phyloP scores from a whole-genome alignment of 2,113 vertebrate genomes.

The Trematocara macrostoma region DNA sequence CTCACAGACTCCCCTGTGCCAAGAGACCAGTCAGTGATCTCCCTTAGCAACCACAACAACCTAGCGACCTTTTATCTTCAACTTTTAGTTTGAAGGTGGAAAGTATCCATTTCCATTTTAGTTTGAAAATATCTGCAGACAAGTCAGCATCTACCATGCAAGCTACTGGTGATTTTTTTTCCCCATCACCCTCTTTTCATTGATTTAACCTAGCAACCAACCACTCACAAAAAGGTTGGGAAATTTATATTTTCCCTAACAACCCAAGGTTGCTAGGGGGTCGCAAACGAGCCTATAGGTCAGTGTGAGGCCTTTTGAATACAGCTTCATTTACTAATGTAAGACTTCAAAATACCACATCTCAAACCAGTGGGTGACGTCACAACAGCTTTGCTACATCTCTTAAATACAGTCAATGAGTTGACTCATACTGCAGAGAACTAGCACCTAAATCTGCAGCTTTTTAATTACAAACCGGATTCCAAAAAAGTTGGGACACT shows the following conservation, averaged over 20 bases:
- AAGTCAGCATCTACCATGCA: background rate
- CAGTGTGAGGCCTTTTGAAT: background rate
- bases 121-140: background rate
- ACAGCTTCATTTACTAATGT: background rate
- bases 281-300: rapidly evolving
- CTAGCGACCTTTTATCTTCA: background rate
- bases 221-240: background rate
- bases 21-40: background rate
- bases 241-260: background rate
- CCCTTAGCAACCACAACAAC: background rate
- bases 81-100: background rate
- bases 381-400: background rate
- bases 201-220: background rate
- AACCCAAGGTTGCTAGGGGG: background rate
- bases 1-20: background rate
- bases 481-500: too few relatives aligned
- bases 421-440: background rate
- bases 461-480: background rate
- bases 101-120: background rate
- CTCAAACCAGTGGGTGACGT: background rate
- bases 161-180: background rate
- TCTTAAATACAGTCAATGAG: background rate
- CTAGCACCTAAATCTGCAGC: background rate
- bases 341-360: background rate
- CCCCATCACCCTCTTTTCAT: background rate